Evolutionary conservation across 2,888 invertebrate genomes (phyloP).

Genomic region (Drosophila rubida): DNA sequence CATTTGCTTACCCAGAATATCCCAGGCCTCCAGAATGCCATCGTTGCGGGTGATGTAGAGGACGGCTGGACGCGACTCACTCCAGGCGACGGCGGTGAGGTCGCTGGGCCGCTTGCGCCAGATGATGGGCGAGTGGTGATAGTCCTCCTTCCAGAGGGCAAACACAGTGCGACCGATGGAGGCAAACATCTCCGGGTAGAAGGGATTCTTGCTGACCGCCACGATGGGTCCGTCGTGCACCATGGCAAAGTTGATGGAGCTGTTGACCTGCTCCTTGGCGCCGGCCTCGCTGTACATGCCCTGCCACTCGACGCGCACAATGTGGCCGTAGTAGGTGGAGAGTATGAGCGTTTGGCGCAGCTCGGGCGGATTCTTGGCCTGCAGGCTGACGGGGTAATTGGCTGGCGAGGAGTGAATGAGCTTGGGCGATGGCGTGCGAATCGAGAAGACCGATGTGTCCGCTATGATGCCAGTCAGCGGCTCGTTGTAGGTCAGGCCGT

Average conservation of each 20-base stretch:
- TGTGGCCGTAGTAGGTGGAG: conserved; percentile 80
- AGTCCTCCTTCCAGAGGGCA: conserved; percentile 90
- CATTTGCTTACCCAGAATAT: conserved; percentile 86
- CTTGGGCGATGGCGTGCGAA: conserved; percentile 40
- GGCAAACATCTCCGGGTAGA: conserved; percentile 87
- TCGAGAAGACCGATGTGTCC: conserved; percentile 74
- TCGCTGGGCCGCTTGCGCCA: conserved; percentile 88
- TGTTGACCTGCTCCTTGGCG: conserved; percentile 86
- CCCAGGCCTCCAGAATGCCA: conserved; percentile 93
- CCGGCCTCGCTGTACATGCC: conserved; percentile 88
- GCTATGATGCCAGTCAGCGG: conserved; percentile 84
- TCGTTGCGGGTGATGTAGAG: conserved; percentile 90
- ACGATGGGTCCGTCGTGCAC: conserved; percentile 91
- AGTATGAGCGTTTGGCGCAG: conserved; percentile 70
- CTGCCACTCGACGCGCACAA: conserved; percentile 86
- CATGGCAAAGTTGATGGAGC: conserved; percentile 84
- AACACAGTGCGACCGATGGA: conserved; percentile 91
- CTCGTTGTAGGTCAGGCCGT: conserved; percentile 85
- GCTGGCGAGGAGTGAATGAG: conserved; percentile 52
- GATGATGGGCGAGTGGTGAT: conserved; percentile 87
- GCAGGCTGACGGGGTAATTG: conserved; percentile 61
- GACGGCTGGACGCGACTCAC: conserved; percentile 90
- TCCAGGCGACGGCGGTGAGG: conserved; percentile 90
- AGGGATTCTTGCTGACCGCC: conserved; percentile 87
- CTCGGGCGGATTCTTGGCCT: conserved; percentile 60